phyloP scores from a whole-genome alignment of 2,888 invertebrate genomes.

The Coleophora flavipennella region DNA sequence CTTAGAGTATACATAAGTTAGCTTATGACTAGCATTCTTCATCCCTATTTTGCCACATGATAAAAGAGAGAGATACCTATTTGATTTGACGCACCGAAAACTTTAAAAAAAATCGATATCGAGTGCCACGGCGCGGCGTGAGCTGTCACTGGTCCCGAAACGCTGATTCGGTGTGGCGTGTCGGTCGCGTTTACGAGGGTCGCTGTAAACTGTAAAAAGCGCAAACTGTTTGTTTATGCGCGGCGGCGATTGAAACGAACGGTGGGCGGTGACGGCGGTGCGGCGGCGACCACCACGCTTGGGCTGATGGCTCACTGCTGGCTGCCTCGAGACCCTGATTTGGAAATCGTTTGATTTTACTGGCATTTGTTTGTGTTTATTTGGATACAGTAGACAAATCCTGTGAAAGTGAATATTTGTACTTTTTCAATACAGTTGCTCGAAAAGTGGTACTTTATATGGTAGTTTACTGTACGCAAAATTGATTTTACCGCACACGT shows the following conservation, averaged over 20 bases:
- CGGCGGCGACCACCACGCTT: slow-evolving; percentile 34
- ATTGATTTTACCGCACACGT: too few species aligned
- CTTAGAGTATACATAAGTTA: too few species aligned
- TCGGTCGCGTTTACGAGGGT: slow-evolving; percentile 61
- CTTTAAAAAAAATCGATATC: too few species aligned
- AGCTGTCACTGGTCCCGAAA: slow-evolving; percentile 20
- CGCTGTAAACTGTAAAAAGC: slow-evolving; percentile 65
- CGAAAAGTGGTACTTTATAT: too few species aligned
- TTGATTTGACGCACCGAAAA: too few species aligned
- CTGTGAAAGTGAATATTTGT: too few species aligned
- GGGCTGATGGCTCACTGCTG: slow-evolving; percentile 48
- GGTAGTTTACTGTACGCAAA: too few species aligned
- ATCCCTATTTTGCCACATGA: too few species aligned
- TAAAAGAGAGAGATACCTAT: too few species aligned
- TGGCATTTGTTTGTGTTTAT: slow-evolving; percentile 14
- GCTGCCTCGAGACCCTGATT: slow-evolving; percentile 10
- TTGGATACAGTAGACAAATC: neutral
- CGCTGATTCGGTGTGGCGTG: slow-evolving; percentile 61
- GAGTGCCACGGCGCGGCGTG: too few species aligned
- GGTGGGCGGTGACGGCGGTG: slow-evolving; percentile 36
- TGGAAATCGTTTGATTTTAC: slow-evolving; percentile 14
- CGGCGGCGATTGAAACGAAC: slow-evolving; percentile 32
- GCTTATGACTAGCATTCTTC: too few species aligned
- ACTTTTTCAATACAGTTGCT: too few species aligned
- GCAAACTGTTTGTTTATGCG: slow-evolving; percentile 68